Base-by-base conservation (phyloP, 1,140 invertebrate genomes). In the Drosophila melanogaster region DNA sequence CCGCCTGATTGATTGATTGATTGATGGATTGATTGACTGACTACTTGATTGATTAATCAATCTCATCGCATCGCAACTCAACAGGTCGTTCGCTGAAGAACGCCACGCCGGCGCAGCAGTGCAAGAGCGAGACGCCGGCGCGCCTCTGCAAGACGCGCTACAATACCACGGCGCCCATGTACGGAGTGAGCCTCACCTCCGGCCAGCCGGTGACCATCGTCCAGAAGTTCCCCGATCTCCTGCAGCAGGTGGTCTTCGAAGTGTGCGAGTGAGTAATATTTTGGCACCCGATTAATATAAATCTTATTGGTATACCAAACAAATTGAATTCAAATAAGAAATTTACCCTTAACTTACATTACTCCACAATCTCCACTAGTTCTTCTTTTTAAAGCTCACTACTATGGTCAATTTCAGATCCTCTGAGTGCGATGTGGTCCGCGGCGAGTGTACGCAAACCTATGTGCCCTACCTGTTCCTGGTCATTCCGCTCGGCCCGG, bases 221-320 rank as follows among this genome's bases (percentile, higher is more conserved):
- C 22, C 97, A 98, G 93, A 98, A 98, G 92, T 98, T 98, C 90
- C 97, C 97, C 3, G 97, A 98, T 93, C 93, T 98, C n/a, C 92
- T 98, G 35, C 97, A 98, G 90, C 97, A 98, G 93, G 97, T 98
- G 47, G 96, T 98, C 47, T 98, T 97, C 84, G 97, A 98, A 93
- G 96, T 97, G 62, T 96, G 95, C 95, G 95, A 95, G 95, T 94
- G 71, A 94, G 94, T 94, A 69, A 8, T 2, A 6, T 6, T 33
- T 33, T 33, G 40, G 2, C 19, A 22, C 2, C 19, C 3, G 2
- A 22, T 15, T 15, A 15, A 41, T 41, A 41, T 6, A 41, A 15
- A 4, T 41, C 8, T 7, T 41, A 44, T 22, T 22, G 19, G 19
- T 22, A 22, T 22, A 19, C 19, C 19, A 19, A 22, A 22, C 19